These are phyloP conservation scores for Sycophila texana DNA, from an alignment of 2,888 invertebrate species.

Conservation along the genomic window DNA sequence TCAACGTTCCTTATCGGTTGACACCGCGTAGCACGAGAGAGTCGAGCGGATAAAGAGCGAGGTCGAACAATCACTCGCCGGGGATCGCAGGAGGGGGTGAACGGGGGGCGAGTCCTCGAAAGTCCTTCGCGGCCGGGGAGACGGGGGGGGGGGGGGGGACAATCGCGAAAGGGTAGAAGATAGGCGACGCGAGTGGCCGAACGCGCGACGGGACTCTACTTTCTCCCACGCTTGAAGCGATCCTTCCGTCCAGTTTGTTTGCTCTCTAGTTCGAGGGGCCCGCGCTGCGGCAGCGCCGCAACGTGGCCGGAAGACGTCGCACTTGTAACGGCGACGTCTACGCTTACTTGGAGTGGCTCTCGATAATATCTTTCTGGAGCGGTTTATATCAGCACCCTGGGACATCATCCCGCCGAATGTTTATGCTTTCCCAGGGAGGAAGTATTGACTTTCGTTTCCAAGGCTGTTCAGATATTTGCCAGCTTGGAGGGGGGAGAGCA, in stretches of 20 bases:
- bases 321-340: conserved; percentile 26
- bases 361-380: not conserved
- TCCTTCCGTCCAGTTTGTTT: conserved; percentile 25
- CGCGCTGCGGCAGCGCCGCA: not conserved
- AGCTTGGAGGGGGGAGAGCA: too few relatives aligned
- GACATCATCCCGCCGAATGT: too few relatives aligned
- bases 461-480: too few relatives aligned
- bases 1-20: not conserved
- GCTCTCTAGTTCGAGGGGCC: conserved; percentile 10
- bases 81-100: not conserved
- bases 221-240: not conserved
- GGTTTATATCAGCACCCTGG: too few relatives aligned
- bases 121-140: conserved; percentile 14
- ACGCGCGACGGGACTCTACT: not conserved
- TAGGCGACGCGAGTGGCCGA: conserved; percentile 3
- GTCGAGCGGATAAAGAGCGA: conserved; percentile 10
- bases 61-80: conserved; percentile 19
- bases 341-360: conserved; percentile 10
- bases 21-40: not conserved
- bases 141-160: too few relatives aligned
- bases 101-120: not conserved
- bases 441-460: not conserved
- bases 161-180: conserved; percentile 1
- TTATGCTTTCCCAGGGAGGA: too few relatives aligned
- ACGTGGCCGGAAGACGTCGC: not conserved